A percentile compares a stretch with the other conserved stretches of the same genome.
These are phyloP conservation scores for Catalaphyllia jardinei DNA, from an alignment of 64 coral and sea anemone genomes.

Conservation along the genomic window DNA sequence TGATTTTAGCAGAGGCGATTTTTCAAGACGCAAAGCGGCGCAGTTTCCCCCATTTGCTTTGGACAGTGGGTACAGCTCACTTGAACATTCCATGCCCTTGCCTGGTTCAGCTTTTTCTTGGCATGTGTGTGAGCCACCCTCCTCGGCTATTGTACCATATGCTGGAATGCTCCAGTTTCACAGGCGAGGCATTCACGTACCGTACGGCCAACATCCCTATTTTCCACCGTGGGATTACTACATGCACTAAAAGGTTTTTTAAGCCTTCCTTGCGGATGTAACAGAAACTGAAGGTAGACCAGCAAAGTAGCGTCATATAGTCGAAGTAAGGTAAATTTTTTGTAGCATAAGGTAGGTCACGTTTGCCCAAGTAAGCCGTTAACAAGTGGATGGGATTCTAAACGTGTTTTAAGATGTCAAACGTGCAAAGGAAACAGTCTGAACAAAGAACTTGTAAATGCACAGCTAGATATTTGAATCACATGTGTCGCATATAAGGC, in stretches of 20 bases:
- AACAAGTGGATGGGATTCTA: too few species aligned
- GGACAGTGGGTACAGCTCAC: background rate
- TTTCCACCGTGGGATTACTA: background rate
- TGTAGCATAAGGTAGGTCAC: too few species aligned
- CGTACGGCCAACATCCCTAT: slow-evolving; percentile 6
- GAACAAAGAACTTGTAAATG: too few species aligned
- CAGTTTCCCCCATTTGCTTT: background rate
- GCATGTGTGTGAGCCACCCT: background rate
- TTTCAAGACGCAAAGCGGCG: slow-evolving; percentile 9
- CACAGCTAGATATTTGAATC: too few species aligned
- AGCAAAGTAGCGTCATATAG: too few species aligned
- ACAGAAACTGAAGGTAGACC: too few species aligned
- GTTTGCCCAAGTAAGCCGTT: too few species aligned
- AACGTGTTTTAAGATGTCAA: too few species aligned
- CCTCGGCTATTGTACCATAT: background rate
- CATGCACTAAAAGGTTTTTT: background rate
- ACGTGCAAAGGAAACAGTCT: too few species aligned
- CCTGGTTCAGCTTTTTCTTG: background rate
- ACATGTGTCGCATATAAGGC: too few species aligned
- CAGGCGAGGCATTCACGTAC: background rate
- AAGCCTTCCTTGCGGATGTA: too few species aligned
- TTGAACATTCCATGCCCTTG: background rate
- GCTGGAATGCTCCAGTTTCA: slow-evolving; percentile 4
- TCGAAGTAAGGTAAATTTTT: too few species aligned
- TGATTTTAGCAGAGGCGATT: slow-evolving; percentile 38